Base-by-base conservation (phyloP, 2,797 vertebrate genomes). In the Siniperca undulata region DNA sequence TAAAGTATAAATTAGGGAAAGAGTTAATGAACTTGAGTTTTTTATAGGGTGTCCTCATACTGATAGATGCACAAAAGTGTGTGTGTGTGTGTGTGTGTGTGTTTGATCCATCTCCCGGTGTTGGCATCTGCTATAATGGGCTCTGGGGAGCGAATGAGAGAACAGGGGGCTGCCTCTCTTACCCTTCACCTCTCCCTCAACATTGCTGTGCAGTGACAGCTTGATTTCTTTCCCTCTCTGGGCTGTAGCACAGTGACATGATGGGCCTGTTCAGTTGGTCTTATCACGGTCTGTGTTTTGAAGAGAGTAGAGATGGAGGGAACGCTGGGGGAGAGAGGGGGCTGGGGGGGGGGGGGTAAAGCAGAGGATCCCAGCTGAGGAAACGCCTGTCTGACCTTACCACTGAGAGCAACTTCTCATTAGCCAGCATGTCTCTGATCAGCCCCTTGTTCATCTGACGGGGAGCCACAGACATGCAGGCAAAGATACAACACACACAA, bases 221-320 rank as follows among this genome's bases (percentile, higher is more conserved):
- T 97, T 97, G 96, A 97, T 97, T 97, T 97, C 78, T 85, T 78
- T 83, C 68, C 86, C 96, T 85, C 83, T 85, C 85, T 78, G 95
- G 95, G 96, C 95, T 95, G 96, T 95, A 95, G 95, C 96, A 71
- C 94, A 93, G 96, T 93, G 96, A 96, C 97, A 97, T 97, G 97
- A 98, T 96, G 97, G 96, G 96, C 93, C 96, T 96, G 96, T 96
- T 98, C 97, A 97, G 96, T 96, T 96, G 95, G 96, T 95, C 96
- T 96, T 95, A 97, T 97, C 96, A 97, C 96, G 95, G 95, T 95
- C 94, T 96, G 96, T 96, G 96, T 97, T 96, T 96, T 96, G 95
- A 95, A 93, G 95, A 90, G 91, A 68, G 68, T 34, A 59, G 73
- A 78, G 91, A 83, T 91, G 94, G 95, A 84, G 78, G 65, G 72